Conservation (phyloP, 2,888 invertebrate genomes). For the Perdita meconis region DNA sequence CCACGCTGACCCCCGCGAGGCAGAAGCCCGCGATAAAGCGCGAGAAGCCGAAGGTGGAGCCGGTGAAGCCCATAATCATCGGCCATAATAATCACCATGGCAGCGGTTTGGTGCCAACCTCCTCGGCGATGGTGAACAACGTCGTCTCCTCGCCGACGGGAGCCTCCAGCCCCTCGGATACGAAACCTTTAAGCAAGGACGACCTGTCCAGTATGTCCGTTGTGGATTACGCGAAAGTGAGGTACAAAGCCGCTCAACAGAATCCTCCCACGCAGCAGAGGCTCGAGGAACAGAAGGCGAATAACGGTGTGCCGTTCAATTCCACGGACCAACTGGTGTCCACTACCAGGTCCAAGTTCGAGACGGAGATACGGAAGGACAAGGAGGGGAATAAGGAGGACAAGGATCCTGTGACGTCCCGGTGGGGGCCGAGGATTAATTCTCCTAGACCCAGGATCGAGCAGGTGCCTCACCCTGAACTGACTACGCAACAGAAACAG, state of each 20-base stretch:
- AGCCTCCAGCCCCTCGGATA: constrained; percentile 35
- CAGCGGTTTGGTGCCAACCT: constrained; percentile 57
- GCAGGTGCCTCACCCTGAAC: constrained; percentile 88
- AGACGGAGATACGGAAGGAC: constrained; percentile 69
- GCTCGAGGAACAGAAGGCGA: constrained; percentile 84
- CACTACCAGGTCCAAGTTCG: constrained; percentile 77
- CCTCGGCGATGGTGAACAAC: constrained; percentile 69
- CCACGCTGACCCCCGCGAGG: constrained; percentile 50
- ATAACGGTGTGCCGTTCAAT: constrained; percentile 64
- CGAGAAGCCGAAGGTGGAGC: constrained; percentile 79
- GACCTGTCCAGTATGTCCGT: constrained; percentile 85
- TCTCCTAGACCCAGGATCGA: constrained; percentile 79
- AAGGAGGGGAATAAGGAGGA: constrained; percentile 73
- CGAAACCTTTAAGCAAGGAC: constrained; percentile 75
- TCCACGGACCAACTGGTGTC: constrained; percentile 71
- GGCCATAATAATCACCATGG: constrained; percentile 65
- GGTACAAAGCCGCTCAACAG: constrained; percentile 87
- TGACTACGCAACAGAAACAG: constrained; percentile 87
- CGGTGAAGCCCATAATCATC: constrained; percentile 77
- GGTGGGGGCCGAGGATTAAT: constrained; percentile 84
- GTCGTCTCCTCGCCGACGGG: constrained; percentile 25
- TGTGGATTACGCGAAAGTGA: constrained; percentile 88
- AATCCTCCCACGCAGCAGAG: constrained; percentile 83
- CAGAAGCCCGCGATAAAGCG: constrained; percentile 80
- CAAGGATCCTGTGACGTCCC: constrained; percentile 74